A percentile compares a stretch with the other conserved stretches of the same genome.
These are phyloP conservation scores for Trididemnum miniatum DNA, from an alignment of 23 tunicate species.

Conservation along the genomic window DNA sequence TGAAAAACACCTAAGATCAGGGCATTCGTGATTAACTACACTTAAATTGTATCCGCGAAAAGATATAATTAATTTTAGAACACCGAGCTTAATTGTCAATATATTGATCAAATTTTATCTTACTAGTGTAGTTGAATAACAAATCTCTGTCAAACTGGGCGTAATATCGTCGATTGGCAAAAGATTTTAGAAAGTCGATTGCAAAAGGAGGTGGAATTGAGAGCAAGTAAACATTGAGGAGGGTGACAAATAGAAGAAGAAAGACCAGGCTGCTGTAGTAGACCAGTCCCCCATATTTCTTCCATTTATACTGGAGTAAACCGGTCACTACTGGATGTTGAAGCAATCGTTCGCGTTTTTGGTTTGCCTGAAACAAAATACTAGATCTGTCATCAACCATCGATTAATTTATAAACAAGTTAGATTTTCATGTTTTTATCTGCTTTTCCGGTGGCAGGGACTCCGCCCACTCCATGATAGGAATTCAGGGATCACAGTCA, in stretches of 20 bases:
- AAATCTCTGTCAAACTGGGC: constrained; percentile 39
- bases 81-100: too few species aligned
- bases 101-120: not conserved
- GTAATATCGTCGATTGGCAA: constrained; percentile 76
- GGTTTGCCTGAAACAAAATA: constrained; percentile 72
- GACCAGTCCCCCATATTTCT: constrained; percentile 77
- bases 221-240: constrained; percentile 62
- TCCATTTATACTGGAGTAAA: constrained; percentile 82
- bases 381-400: too few species aligned
- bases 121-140: constrained; percentile 65
- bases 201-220: constrained; percentile 79
- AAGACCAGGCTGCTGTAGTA: constrained; percentile 66
- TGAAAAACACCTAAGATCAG: too few species aligned
- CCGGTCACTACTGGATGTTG: constrained; percentile 90
- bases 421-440: too few species aligned
- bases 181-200: constrained; percentile 74
- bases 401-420: too few species aligned
- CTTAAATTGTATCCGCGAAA: too few species aligned
- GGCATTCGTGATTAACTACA: too few species aligned
- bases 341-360: constrained; percentile 65
- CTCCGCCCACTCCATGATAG: too few species aligned
- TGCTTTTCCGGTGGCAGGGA: too few species aligned
- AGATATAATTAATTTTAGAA: too few species aligned
- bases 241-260: constrained; percentile 46
- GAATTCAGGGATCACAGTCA: too few species aligned